Conservation (phyloP, 2,113 vertebrate genomes). For the Aleadryas rufinucha region DNA sequence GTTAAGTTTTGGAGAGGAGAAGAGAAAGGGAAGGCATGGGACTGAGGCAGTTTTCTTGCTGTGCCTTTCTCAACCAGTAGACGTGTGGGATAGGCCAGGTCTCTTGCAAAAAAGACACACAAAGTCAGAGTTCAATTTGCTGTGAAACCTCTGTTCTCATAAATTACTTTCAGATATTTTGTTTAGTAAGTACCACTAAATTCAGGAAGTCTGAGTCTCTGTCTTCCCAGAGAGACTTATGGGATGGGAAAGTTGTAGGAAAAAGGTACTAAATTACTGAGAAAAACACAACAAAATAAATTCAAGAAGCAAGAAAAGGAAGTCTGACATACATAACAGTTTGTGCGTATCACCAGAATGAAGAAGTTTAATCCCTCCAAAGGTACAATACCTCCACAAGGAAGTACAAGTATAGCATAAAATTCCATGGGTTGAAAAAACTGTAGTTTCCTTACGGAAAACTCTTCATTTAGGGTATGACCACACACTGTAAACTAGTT, state of each 20-base stretch:
- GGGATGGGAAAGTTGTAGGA: not conserved
- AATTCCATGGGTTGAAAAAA: not conserved
- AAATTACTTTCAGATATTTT: not conserved
- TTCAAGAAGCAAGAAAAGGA: not conserved
- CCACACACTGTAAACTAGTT: not conserved
- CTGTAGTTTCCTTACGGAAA: not conserved
- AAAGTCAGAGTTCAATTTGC: not conserved
- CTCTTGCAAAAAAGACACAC: not conserved
- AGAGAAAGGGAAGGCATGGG: not conserved
- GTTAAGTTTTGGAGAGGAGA: not conserved
- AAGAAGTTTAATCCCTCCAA: not conserved
- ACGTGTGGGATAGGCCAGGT: not conserved
- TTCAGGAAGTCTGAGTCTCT: not conserved
- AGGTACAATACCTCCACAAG: not conserved
- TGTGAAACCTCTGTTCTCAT: not conserved
- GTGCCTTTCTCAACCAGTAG: not conserved
- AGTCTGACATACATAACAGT: not conserved
- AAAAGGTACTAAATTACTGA: not conserved
- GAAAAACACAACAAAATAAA: not conserved
- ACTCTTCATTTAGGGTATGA: not conserved
- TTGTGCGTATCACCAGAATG: not conserved
- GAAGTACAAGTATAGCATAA: not conserved
- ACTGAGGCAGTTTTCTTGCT: not conserved
- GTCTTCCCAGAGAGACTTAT: not conserved
- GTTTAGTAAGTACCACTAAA: not conserved